phyloP scores from a whole-genome alignment of 2,888 invertebrate species.

The Sarcophaga subvicina region DNA sequence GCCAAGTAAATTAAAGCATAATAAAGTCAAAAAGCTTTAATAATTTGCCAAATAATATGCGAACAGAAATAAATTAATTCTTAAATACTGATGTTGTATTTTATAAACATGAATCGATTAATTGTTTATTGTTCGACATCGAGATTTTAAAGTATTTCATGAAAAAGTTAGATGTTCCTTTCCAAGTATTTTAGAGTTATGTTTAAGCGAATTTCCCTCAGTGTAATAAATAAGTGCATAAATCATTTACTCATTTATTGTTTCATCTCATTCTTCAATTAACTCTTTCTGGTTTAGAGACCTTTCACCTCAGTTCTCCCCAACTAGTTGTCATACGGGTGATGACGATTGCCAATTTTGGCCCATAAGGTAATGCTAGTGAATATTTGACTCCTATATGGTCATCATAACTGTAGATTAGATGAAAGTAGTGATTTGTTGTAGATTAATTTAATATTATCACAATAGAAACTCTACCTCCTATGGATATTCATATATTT shows the following conservation, averaged over 20 bases:
- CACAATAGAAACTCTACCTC: too few species aligned
- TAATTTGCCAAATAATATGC: too few species aligned
- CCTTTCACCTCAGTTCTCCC: constrained; percentile 72
- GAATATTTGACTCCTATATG: neutral
- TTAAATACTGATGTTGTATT: too few species aligned
- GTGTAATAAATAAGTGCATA: too few species aligned
- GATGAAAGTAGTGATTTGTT: constrained; percentile 18
- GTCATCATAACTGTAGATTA: neutral
- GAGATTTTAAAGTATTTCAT: neutral
- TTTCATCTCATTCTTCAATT: constrained; percentile 53
- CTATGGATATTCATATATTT: too few species aligned
- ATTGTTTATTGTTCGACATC: constrained; percentile 10
- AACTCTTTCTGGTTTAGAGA: constrained; percentile 74
- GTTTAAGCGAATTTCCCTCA: constrained; percentile 23
- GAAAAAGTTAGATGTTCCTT: constrained; percentile 8
- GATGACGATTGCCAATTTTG: constrained; percentile 80
- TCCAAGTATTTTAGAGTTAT: constrained; percentile 23
- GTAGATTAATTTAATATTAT: constrained; percentile 3
- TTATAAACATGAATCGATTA: too few species aligned
- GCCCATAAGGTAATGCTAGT: constrained; percentile 79
- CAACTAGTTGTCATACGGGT: constrained; percentile 76
- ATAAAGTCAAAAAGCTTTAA: too few species aligned
- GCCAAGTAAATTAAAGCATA: too few species aligned
- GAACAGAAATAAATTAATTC: too few species aligned
- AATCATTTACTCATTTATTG: constrained; percentile 9